Base-by-base conservation (phyloP, 2,888 invertebrate species). In the Theretra japonica region DNA sequence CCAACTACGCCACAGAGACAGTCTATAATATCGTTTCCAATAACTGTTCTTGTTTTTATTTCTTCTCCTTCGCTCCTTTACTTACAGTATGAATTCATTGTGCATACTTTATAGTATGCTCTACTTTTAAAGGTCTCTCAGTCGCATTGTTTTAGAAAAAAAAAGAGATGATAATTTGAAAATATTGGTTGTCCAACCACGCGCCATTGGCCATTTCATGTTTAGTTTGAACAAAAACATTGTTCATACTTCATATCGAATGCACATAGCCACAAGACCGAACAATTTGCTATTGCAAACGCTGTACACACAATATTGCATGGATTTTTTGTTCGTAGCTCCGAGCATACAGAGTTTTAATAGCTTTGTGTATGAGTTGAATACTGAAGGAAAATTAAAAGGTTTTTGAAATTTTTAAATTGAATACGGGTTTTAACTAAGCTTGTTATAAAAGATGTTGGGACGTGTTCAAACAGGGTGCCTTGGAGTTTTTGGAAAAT, bases 221-320 rank as follows among this genome's bases (percentile, higher is more conserved):
- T 62, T 62, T 62, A 33, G 33, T 58, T 70, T 70, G 59, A 53
- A 53, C 60, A 53, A 60, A 72, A 30, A 71, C 41, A 58, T 53
- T 33, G 62, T 41, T 41, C 62, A 41, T 33, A 71, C 41, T 41
- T 41, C 62, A 41, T 33, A 71, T 57, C 25, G 58, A 68, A 48
- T 50, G 28, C 21, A 65, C 50, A 56, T 57, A 60, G 48, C 71
- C 65, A 70, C 71, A 62, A 69, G 62, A 68, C 57, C 57, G 65
- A 69, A 30, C 73, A 69, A 73, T 69, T 73, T 69, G 70, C 70
- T 71, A n/a, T 53, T 41, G 53, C 59, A 60, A 73, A 70, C 33
- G 70, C 50, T 60, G 25, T 70, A 69, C 71, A 23, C 71, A 58
- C 48, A 62, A 69, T 62, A 68, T 65, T 21, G 41, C 11, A 21